phyloP scores from a whole-genome alignment of 2,113 vertebrate species.

The Istiophorus platypterus region DNA sequence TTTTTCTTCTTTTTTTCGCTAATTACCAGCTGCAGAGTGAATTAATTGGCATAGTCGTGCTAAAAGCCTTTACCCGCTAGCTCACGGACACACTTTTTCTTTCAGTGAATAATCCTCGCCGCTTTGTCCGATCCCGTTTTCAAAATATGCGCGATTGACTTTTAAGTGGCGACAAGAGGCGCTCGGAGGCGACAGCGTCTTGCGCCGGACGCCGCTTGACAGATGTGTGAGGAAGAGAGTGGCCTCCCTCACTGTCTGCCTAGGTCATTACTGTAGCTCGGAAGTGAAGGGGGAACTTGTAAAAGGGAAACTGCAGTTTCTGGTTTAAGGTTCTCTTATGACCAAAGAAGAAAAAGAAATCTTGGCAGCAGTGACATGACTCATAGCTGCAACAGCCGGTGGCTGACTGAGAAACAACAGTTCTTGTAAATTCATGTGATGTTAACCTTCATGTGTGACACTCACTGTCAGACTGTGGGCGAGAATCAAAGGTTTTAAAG shows the following conservation, averaged over 20 bases:
- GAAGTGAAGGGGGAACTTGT: slow-evolving; percentile 11
- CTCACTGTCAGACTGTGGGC: not conserved
- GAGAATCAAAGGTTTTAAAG: not conserved
- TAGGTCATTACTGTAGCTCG: slow-evolving; percentile 26
- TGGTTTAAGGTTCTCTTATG: slow-evolving; percentile 47
- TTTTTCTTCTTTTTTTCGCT: slow-evolving; percentile 56
- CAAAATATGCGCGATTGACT: not conserved
- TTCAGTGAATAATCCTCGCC: not conserved
- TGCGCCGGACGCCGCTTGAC: slow-evolving; percentile 23
- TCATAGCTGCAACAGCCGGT: slow-evolving; percentile 2
- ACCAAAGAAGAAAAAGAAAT: slow-evolving; percentile 31
- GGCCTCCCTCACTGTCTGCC: not conserved
- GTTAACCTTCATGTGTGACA: not conserved
- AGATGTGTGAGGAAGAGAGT: slow-evolving; percentile 30
- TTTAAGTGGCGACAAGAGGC: not conserved
- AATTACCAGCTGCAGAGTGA: slow-evolving; percentile 64
- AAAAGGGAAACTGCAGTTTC: slow-evolving; percentile 33
- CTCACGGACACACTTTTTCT: not conserved
- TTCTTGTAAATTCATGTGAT: not conserved
- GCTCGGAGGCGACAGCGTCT: slow-evolving; percentile 17
- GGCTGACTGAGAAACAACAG: slow-evolving; percentile 5
- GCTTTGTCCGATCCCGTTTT: slow-evolving; percentile 1
- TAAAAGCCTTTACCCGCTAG: slow-evolving; percentile 6
- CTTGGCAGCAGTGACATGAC: slow-evolving; percentile 28
- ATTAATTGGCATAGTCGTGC: slow-evolving; percentile 17